phyloP scores from a whole-genome alignment of 2,113 vertebrate species.

The Labrus mixtus region DNA sequence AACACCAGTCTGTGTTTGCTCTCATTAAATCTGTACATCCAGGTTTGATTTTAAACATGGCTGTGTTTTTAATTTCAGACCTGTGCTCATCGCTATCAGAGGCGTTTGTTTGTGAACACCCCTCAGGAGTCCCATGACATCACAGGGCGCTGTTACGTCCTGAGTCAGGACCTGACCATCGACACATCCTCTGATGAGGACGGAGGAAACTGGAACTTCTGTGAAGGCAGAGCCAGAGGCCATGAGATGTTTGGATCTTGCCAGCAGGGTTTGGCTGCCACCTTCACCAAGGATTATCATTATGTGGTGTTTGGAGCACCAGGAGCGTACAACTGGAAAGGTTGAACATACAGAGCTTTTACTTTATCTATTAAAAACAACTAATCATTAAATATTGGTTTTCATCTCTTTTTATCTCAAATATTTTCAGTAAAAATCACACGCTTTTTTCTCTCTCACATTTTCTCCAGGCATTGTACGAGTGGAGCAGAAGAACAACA shows the following conservation, averaged over 20 bases:
- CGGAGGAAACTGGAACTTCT: constrained; percentile 89
- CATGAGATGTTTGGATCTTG: constrained; percentile 94
- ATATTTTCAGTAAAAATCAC: no score
- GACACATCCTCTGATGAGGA: constrained; percentile 82
- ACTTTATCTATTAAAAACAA: neutral
- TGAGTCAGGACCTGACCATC: constrained; percentile 93
- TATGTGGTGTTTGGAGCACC: constrained; percentile 97
- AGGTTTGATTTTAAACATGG: neutral
- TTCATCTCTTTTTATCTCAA: no score
- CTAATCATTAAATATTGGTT: no score
- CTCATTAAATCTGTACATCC: neutral
- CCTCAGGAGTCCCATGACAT: constrained; percentile 89
- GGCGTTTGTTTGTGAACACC: constrained; percentile 85
- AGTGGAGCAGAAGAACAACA: constrained; percentile 93
- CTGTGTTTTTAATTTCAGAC: constrained; percentile 82
- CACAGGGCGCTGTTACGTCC: constrained; percentile 93
- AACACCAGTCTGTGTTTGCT: no score
- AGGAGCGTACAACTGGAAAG: constrained; percentile 98
- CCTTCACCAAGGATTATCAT: constrained; percentile 94
- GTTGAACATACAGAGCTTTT: constrained; percentile 67
- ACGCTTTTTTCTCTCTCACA: neutral
- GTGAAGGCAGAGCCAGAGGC: constrained; percentile 88
- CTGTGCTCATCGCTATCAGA: constrained; percentile 96
- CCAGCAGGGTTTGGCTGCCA: constrained; percentile 95
- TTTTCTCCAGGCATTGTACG: constrained; percentile 88